Base-by-base conservation (phyloP, 2,888 invertebrate species). In the Platycnemis pennipes region DNA sequence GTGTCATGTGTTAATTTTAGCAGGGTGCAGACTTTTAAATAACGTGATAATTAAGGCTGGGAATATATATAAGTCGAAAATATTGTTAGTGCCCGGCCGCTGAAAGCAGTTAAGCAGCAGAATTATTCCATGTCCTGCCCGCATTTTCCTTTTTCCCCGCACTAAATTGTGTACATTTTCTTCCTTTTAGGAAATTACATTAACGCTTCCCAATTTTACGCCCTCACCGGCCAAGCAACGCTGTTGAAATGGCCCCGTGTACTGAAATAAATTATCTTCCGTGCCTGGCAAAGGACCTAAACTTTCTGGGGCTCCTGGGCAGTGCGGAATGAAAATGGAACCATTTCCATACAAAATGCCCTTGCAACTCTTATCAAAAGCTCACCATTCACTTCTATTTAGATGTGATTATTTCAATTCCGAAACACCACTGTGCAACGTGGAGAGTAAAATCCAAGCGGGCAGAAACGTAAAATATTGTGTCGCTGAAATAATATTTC, bases 241-340 rank as follows among this genome's bases (percentile, higher is more conserved):
- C 46, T 87, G 44, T 87, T 87, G n/a, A 44, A 87, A 87, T 87
- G 87, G 87, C 46, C 44, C n/a, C 42, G 46, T 87, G 87, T 46
- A 87, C 87, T 45, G 87, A 46, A 87, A 87, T 87, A 46, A 87
- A 46, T 87, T 87, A 87, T 22, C 42, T 86, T 44, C 44, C 86
- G 26, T 86, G 86, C 86, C 86, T 42, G 86, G 86, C 44, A 45
- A 87, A 87, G 26, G 45, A 45, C 87, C 3, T 45, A 45, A 45
- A 87, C 45, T 46, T 87, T 44, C n/a, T n/a, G 86, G 11, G 45
- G 44, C 87, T 87, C 45, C 45, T 87, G 87, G n/a, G 46, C 87
- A 45, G 45, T 19, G 44, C n/a, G 46, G 87, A 87, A 87, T 87
- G 87, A 87, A 87, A 87, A 87, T 87, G 46, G 87, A 87, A 46